Evolutionary conservation across 2,888 invertebrate genomes (phyloP).

Genomic region (Charanyca ferruginea): DNA sequence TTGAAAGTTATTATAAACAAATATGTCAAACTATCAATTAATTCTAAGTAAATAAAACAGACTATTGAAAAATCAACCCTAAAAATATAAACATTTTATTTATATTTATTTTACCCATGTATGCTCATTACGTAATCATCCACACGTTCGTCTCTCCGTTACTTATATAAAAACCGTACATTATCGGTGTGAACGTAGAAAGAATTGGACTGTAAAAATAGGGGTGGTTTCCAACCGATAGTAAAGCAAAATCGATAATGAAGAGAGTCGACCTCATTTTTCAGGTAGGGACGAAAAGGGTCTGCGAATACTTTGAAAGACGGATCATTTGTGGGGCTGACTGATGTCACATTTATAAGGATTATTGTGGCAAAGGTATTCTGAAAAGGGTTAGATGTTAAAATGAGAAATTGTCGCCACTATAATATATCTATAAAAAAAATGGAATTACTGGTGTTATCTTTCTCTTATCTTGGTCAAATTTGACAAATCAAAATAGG

Average conservation of each 20-base stretch:
- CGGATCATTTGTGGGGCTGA: slow-evolving; percentile 43
- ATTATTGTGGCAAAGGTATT: slow-evolving; percentile 38
- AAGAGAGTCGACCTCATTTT: slow-evolving; percentile 55
- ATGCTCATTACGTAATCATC: too few relatives aligned
- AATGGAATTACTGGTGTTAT: too few relatives aligned
- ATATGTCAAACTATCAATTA: too few relatives aligned
- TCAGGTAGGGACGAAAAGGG: slow-evolving; percentile 53
- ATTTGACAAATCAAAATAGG: too few relatives aligned
- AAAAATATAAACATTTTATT: too few relatives aligned
- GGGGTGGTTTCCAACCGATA: slow-evolving; percentile 50
- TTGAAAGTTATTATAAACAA: too few relatives aligned
- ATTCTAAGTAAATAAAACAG: too few relatives aligned
- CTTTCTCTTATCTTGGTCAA: too few relatives aligned
- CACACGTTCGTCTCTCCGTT: neutral
- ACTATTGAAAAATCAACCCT: too few relatives aligned
- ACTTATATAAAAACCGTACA: slow-evolving; percentile 26
- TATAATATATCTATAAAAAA: neutral
- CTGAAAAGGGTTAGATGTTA: slow-evolving; percentile 41
- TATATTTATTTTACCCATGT: too few relatives aligned
- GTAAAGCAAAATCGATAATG: slow-evolving; percentile 58
- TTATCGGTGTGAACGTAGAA: slow-evolving; percentile 43
- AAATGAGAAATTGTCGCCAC: slow-evolving; percentile 17
- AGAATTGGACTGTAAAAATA: slow-evolving; percentile 55
- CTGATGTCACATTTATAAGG: slow-evolving; percentile 41
- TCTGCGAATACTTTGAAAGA: slow-evolving; percentile 41